A percentile compares a stretch with the other conserved stretches of the same genome.
phyloP scores from a whole-genome alignment of 1,140 invertebrate species.

The Gryon sp. region DNA sequence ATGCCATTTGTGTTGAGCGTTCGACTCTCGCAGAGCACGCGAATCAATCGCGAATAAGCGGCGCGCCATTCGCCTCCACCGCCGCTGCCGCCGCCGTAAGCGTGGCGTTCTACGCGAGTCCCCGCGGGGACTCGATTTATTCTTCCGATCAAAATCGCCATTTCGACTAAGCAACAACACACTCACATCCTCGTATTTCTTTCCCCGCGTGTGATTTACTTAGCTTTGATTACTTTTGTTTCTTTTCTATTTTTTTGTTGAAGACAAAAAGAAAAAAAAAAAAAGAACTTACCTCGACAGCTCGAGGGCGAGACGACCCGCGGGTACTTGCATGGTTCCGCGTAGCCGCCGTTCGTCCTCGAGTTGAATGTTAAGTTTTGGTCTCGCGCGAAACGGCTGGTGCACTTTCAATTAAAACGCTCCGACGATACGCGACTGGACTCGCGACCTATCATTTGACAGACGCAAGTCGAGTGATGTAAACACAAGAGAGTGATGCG shows the following conservation, averaged over 20 bases:
- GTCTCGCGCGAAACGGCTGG: not conserved
- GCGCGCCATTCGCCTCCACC: slow-evolving; percentile 1
- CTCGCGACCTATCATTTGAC: slow-evolving; percentile 15
- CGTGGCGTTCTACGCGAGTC: not conserved
- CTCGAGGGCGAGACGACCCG: slow-evolving; percentile 17
- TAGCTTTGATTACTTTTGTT: too few relatives aligned
- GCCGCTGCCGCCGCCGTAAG: too few relatives aligned
- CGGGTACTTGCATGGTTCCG: slow-evolving; percentile 25
- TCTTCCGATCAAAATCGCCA: too few relatives aligned
- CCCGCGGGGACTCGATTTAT: too few relatives aligned
- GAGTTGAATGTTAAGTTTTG: slow-evolving; percentile 2
- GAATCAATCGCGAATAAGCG: slow-evolving; percentile 2
- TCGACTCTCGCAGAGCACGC: not conserved
- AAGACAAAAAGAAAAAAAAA: not conserved
- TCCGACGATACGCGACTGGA: slow-evolving; percentile 16
- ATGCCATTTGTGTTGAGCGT: not conserved
- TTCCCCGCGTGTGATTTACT: too few relatives aligned
- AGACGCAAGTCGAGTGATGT: slow-evolving; percentile 16
- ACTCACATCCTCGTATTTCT: too few relatives aligned
- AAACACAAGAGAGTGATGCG: slow-evolving; percentile 9
- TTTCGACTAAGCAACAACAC: too few relatives aligned
- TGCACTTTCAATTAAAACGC: not conserved
- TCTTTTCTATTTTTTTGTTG: too few relatives aligned
- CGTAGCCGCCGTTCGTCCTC: slow-evolving; percentile 8
- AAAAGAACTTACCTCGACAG: slow-evolving; percentile 20